Percentiles rank a stretch among this genome's conserved stretches.
Conservation (phyloP, 2,797 vertebrate species). For the Anguilla megastoma region DNA sequence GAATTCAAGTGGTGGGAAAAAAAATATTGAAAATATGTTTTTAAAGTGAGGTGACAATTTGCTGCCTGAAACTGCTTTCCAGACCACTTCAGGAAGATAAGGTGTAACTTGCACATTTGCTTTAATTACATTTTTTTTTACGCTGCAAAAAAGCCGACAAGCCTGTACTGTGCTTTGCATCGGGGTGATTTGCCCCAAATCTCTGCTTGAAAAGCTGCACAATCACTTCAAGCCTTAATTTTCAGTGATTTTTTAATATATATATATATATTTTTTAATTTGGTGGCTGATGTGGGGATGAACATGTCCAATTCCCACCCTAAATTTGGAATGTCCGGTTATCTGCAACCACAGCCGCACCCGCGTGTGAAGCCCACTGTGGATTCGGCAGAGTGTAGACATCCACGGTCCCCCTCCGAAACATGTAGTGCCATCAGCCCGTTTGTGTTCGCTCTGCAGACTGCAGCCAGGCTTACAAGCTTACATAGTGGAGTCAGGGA, state of each 20-base stretch:
- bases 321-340: neutral
- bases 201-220: neutral
- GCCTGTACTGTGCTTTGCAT: neutral
- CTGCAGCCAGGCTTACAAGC: neutral
- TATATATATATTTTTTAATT: neutral
- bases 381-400: neutral
- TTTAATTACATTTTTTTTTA: neutral
- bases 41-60: slow-evolving; percentile 12
- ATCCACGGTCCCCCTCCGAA: neutral
- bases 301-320: neutral
- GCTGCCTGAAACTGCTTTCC: neutral
- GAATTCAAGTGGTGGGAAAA: slow-evolving; percentile 28
- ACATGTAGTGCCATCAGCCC: neutral
- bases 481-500: neutral
- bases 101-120: neutral
- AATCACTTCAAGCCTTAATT: neutral
- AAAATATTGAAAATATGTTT: neutral
- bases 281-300: neutral
- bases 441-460: neutral
- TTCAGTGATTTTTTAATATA: no score
- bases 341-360: neutral
- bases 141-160: neutral
- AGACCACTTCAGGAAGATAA: slow-evolving; percentile 13
- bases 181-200: neutral
- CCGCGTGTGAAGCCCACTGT: no score